These are phyloP conservation scores for Sceliomorpha sp. DNA, from an alignment of 2,888 invertebrate genomes.

Conservation along the genomic window DNA sequence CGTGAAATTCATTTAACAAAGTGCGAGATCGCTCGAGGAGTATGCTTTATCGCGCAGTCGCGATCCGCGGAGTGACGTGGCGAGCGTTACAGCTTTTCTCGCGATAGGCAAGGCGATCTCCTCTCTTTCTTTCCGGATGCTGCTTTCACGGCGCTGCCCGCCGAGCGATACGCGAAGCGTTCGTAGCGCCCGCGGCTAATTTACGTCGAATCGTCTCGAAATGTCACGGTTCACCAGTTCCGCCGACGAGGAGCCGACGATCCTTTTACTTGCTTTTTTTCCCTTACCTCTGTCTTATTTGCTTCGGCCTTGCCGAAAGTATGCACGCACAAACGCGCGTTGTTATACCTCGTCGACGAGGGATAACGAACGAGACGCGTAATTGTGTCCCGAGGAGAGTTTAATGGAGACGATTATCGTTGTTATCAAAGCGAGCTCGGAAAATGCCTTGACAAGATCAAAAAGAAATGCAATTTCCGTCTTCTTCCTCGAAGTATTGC, in stretches of 20 bases:
- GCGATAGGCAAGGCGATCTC: constrained; percentile 30
- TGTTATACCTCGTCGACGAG: no score
- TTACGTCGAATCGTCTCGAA: constrained; percentile 32
- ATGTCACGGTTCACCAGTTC: constrained; percentile 38
- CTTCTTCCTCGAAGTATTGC: no score
- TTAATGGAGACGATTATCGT: no score
- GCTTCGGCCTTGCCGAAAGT: not conserved
- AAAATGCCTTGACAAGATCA: no score
- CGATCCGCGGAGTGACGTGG: constrained; percentile 18
- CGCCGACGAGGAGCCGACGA: constrained; percentile 10
- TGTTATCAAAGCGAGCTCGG: no score
- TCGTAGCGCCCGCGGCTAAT: constrained; percentile 33
- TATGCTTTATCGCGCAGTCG: constrained; percentile 54
- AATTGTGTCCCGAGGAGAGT: no score
- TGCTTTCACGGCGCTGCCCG: constrained; percentile 38
- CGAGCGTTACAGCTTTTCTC: constrained; percentile 29
- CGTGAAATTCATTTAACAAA: constrained; percentile 40
- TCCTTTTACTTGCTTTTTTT: not conserved
- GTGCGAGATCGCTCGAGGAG: constrained; percentile 37
- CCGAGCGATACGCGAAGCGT: constrained; percentile 15
- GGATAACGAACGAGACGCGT: no score
- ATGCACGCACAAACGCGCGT: no score
- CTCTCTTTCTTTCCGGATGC: constrained; percentile 30
- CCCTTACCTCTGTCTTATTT: not conserved
- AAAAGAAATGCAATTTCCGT: no score